These are phyloP conservation scores for Mythimna loreyi DNA, from an alignment of 2,888 invertebrate genomes.

Conservation along the genomic window DNA sequence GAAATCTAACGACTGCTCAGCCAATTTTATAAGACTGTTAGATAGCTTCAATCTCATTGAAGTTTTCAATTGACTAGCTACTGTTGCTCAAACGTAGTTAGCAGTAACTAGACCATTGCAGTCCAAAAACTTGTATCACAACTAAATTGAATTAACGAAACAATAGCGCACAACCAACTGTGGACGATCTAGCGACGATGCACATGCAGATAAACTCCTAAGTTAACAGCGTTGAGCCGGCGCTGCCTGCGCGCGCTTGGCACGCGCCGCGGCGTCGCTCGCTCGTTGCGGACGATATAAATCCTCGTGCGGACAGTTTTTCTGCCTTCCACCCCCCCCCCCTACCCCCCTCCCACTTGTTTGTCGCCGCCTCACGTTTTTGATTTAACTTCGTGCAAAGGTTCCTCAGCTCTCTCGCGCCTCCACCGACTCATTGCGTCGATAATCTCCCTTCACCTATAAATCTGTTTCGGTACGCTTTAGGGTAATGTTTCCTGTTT, in stretches of 20 bases:
- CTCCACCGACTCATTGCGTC: slow-evolving; percentile 73
- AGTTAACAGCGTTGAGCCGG: slow-evolving; percentile 49
- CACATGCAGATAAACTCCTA: slow-evolving; percentile 53
- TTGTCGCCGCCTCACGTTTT: slow-evolving; percentile 84
- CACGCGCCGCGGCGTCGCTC: slow-evolving; percentile 59
- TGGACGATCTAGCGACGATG: slow-evolving; percentile 37
- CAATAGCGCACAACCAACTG: slow-evolving; percentile 40
- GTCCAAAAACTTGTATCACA: slow-evolving; percentile 14
- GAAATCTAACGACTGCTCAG: too few species aligned
- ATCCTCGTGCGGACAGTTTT: slow-evolving; percentile 78
- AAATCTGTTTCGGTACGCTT: slow-evolving; percentile 66
- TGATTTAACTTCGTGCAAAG: slow-evolving; percentile 84
- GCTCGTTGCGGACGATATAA: slow-evolving; percentile 78
- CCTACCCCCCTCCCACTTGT: slow-evolving; percentile 65
- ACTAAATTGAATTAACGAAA: slow-evolving; percentile 34
- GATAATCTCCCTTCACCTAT: slow-evolving; percentile 71
- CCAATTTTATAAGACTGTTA: background rate
- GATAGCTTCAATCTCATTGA: background rate
- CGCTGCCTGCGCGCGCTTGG: slow-evolving; percentile 60
- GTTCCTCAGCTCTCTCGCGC: slow-evolving; percentile 65
- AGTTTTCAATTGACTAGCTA: background rate
- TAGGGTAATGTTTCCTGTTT: slow-evolving; percentile 60
- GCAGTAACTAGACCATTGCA: background rate
- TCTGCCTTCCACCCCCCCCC: slow-evolving; percentile 46
- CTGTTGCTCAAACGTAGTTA: background rate